phyloP scores from a whole-genome alignment of 2,797 vertebrate species.

The Steatocranus sp. region DNA sequence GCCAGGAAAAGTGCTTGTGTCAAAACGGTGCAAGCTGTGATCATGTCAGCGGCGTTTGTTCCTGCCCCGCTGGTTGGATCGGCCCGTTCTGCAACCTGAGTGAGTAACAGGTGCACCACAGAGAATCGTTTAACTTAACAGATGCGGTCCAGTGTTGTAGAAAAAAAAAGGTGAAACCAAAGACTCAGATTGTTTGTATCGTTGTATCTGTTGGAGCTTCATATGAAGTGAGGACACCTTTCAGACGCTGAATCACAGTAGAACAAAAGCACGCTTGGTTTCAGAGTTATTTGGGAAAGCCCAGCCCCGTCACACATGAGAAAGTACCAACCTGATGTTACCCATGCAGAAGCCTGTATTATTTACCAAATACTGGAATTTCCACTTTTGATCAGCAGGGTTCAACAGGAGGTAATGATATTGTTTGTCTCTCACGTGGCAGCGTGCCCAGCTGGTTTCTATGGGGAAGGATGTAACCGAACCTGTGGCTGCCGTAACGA shows the following conservation, averaged over 20 bases:
- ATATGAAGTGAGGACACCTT: neutral
- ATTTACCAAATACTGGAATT: conserved; percentile 31
- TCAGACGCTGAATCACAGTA: neutral
- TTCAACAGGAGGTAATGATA: conserved; percentile 54
- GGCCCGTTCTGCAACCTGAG: conserved; percentile 80
- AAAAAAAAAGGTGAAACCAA: neutral
- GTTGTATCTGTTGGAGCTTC: neutral
- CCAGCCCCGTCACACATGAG: conserved; percentile 33
- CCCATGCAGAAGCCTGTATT: conserved; percentile 34
- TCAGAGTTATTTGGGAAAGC: conserved; percentile 35
- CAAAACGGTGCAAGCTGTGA: conserved; percentile 80
- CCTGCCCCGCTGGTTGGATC: conserved; percentile 80
- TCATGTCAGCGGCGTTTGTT: conserved; percentile 74
- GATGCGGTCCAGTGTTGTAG: neutral
- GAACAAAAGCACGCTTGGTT: conserved; percentile 11
- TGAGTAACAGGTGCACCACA: conserved; percentile 57
- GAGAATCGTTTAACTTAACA: neutral
- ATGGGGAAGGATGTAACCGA: conserved; percentile 85
- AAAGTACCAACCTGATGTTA: conserved; percentile 22
- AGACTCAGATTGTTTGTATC: neutral
- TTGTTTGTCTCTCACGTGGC: conserved; percentile 45
- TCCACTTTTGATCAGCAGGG: conserved; percentile 55
- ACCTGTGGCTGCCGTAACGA: conserved; percentile 81
- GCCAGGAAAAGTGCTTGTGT: conserved; percentile 80
- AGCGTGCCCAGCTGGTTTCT: conserved; percentile 82